These are phyloP conservation scores for Melipona bicolor DNA, from an alignment of 2,888 invertebrate species.

Conservation along the genomic window DNA sequence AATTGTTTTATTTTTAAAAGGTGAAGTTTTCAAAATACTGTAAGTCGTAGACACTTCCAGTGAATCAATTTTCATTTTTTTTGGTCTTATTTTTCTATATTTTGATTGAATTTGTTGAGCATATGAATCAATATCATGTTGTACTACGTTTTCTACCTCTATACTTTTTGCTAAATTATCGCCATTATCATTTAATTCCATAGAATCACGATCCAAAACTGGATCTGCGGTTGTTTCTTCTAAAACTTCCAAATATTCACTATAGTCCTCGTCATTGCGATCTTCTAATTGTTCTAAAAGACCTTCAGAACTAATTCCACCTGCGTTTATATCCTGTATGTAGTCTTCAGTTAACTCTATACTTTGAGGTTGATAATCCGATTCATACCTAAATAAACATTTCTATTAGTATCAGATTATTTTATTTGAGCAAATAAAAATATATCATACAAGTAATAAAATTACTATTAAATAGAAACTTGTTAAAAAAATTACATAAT, in stretches of 20 bases:
- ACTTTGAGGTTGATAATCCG: conserved; percentile 78
- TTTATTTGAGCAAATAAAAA: not conserved
- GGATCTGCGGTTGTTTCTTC: conserved; percentile 77
- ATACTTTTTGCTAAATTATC: conserved; percentile 11
- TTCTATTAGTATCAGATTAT: not conserved
- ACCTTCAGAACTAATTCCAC: conserved; percentile 75
- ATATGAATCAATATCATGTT: conserved; percentile 70
- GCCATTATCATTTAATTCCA: conserved; percentile 49
- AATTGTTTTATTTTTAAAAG: conserved; percentile 41
- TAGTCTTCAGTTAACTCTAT: conserved; percentile 80
- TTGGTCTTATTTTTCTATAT: conserved; percentile 78
- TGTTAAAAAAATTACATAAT: not conserved
- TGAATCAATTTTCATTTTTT: conserved; percentile 48
- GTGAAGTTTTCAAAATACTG: conserved; percentile 49
- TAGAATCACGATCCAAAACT: conserved; percentile 51
- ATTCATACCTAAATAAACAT: conserved; percentile 73
- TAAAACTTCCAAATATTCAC: conserved; percentile 80
- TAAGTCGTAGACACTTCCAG: conserved; percentile 27
- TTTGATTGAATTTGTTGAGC: conserved; percentile 79
- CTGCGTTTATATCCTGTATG: conserved; percentile 78
- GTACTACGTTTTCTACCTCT: conserved; percentile 32
- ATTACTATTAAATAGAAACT: not conserved
- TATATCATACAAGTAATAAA: not conserved
- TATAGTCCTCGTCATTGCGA: conserved; percentile 80
- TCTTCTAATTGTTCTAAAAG: conserved; percentile 81